These are phyloP conservation scores for Dione vanillae DNA, from an alignment of 2,888 invertebrate species.

Conservation along the genomic window DNA sequence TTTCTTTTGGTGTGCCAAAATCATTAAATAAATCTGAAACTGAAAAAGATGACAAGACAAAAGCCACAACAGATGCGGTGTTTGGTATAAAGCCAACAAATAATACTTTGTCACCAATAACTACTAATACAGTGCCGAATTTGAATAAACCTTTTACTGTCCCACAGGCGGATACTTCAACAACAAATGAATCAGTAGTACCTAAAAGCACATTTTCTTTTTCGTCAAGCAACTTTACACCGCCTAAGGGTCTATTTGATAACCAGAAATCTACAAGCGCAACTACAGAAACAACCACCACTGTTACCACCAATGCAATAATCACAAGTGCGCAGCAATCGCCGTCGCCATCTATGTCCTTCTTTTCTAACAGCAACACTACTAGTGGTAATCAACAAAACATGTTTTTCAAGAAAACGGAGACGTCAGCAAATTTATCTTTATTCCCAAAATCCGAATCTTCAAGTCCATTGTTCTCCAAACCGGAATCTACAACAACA, in stretches of 20 bases:
- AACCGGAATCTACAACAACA: slow-evolving; percentile 45
- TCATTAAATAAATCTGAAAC: neutral
- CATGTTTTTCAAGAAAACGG: slow-evolving; percentile 52
- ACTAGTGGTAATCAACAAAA: slow-evolving; percentile 45
- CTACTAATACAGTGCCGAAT: neutral
- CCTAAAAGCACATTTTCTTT: slow-evolving; percentile 53
- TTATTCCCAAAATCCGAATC: slow-evolving; percentile 53
- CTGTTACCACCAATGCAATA: slow-evolving; percentile 43
- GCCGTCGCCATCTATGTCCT: slow-evolving; percentile 39
- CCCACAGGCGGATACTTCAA: slow-evolving; percentile 17
- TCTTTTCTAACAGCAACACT: slow-evolving; percentile 47
- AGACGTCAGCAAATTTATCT: slow-evolving; percentile 34
- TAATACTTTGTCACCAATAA: neutral
- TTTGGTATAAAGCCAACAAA: slow-evolving; percentile 16
- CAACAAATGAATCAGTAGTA: slow-evolving; percentile 43
- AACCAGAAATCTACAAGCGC: slow-evolving; percentile 44
- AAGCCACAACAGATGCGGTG: neutral
- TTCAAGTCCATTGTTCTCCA: slow-evolving; percentile 51
- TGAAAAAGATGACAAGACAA: slow-evolving; percentile 5
- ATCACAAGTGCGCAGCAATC: slow-evolving; percentile 43
- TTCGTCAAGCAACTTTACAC: slow-evolving; percentile 43
- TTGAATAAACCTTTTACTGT: slow-evolving; percentile 39
- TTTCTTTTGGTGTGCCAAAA: slow-evolving; percentile 11
- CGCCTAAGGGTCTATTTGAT: slow-evolving; percentile 50
- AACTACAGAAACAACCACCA: slow-evolving; percentile 17